Base-by-base conservation (phyloP, 2,888 invertebrate species). In the Ischnus inquisitorius region DNA sequence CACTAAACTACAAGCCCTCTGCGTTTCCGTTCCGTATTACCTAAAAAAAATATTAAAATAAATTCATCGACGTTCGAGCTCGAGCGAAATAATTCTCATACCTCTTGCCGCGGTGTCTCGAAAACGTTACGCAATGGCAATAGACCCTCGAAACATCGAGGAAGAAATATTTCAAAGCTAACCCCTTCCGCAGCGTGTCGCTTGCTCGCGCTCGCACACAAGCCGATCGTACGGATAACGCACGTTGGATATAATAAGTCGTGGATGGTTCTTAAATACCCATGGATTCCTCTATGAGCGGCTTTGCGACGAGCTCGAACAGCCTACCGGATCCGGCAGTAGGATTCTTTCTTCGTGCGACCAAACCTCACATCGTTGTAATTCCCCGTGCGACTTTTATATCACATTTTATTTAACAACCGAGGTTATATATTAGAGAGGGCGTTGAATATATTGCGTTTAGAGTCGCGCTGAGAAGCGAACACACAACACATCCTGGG, bases 251-350 rank as follows among this genome's bases (percentile, higher is more conserved):
- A 75, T 28, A 87, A 81, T 80, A 86, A 86, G 46, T 41, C 34
- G 41, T 48, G 60, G 43, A 39, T 67, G 84, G 87, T 88, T 91
- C 88, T 89, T 87, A 89, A 90, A 89, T 88, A 88, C 88, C 87
- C 87, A 84, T 51, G 62, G 57, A 4, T 5, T 62, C 69, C 68
- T 64, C 64, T 41, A 39, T 34, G 25, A 46, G 22, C 5, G 22
- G 22, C 19, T 51, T 39, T 39, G 39, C 34, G 71, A 34, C 16
- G 62, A 14, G 8, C 22, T n/a, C 12, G 19, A 54, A 2, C 41
- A 19, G 57, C 41, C 19, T 41, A 57, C 25, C 39, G 54, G 6
- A 39, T 41, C 71, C 22, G 51, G 6, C 71, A 10, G 41, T 41
- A 6, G 10, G 22, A 48, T 34, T 34, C 16, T 41, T 71, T 71